Evolutionary conservation across 1,140 invertebrate species (phyloP).

Genomic region (Bombus vancouverensis): DNA sequence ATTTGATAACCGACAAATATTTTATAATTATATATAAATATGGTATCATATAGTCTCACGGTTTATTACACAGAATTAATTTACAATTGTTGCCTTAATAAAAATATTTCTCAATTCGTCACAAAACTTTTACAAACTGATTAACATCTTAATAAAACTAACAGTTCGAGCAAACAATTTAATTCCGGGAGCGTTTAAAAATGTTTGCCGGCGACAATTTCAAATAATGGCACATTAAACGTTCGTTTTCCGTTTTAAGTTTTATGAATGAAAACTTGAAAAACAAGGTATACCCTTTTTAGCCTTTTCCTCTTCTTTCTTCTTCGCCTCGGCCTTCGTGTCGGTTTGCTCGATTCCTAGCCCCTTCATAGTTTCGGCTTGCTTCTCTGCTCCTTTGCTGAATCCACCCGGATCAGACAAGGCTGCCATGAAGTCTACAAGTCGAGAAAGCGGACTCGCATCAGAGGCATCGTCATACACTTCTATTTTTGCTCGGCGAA

Average conservation of each 20-base stretch:
- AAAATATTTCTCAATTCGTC: neutral
- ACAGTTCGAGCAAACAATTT: neutral
- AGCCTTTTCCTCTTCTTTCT: constrained; percentile 79
- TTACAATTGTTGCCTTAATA: neutral
- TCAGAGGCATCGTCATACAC: constrained; percentile 10
- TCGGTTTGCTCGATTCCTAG: constrained; percentile 81
- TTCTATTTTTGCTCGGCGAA: constrained; percentile 46
- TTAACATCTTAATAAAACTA: neutral
- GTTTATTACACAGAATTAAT: neutral
- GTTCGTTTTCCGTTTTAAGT: neutral
- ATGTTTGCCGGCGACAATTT: neutral
- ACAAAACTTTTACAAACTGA: neutral
- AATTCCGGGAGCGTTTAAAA: neutral
- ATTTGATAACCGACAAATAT: neutral
- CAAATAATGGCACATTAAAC: neutral
- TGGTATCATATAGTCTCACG: neutral
- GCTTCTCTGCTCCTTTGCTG: constrained; percentile 89
- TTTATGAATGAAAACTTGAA: neutral
- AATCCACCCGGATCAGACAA: constrained; percentile 98
- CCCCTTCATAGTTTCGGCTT: constrained; percentile 88
- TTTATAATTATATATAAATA: neutral
- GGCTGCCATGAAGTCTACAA: constrained; percentile 97
- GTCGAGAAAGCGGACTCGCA: constrained; percentile 10
- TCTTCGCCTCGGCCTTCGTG: constrained; percentile 77
- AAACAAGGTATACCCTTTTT: constrained; percentile 65